Conservation (phyloP, 2,113 vertebrate species). For the Ptyas mucosa region DNA sequence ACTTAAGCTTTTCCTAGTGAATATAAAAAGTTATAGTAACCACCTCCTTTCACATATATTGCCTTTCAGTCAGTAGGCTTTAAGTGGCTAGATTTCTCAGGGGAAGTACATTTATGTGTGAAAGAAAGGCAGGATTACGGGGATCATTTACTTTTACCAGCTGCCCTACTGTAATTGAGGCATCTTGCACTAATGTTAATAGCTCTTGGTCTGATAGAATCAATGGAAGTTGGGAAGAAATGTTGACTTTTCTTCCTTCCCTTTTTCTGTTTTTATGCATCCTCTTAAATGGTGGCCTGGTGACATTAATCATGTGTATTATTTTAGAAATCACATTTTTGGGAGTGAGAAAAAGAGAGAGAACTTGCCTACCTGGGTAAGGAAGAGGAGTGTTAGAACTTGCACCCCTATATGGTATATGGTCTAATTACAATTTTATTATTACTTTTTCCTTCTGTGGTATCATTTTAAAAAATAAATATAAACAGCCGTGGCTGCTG, state of each 20-base stretch:
- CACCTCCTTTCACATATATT: conserved; percentile 50
- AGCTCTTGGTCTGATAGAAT: not conserved
- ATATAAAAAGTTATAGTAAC: conserved; percentile 50
- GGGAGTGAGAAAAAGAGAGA: conserved; percentile 38
- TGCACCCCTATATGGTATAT: conserved; percentile 52
- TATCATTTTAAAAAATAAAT: conserved; percentile 1
- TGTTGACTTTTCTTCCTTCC: conserved; percentile 44
- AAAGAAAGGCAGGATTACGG: conserved; percentile 43
- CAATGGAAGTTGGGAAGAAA: conserved; percentile 34
- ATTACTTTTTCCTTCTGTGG: conserved; percentile 63
- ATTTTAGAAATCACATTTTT: conserved; percentile 58
- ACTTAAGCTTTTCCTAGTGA: conserved; percentile 48
- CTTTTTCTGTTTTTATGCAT: conserved; percentile 28
- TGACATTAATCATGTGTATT: conserved; percentile 55
- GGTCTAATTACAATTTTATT: conserved; percentile 58
- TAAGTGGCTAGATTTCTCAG: conserved; percentile 48
- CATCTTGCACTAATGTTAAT: conserved; percentile 22
- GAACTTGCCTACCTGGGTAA: conserved; percentile 40
- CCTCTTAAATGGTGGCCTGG: conserved; percentile 53
- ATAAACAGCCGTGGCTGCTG: conserved; percentile 39
- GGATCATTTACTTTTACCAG: conserved; percentile 53
- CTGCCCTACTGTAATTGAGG: conserved; percentile 40
- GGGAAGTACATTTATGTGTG: conserved; percentile 46
- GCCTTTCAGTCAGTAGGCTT: conserved; percentile 43
- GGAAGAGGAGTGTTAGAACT: conserved; percentile 11